phyloP scores from a whole-genome alignment of 2,113 vertebrate genomes.

The Ahaetulla prasina region DNA sequence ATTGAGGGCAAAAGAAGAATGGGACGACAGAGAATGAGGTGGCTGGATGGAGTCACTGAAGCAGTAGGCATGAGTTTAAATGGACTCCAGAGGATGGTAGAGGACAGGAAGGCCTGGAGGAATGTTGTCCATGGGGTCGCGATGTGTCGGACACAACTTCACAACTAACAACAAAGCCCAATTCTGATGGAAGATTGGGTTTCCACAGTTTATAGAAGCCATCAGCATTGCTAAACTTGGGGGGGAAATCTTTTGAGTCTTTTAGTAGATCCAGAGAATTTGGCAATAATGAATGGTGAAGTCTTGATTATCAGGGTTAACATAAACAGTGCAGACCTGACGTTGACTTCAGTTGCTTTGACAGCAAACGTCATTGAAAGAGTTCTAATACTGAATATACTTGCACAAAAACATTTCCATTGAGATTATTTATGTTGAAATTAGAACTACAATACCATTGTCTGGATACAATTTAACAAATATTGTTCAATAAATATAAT shows the following conservation, averaged over 20 bases:
- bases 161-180: too few relatives aligned
- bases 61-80: too few relatives aligned
- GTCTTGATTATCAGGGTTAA: neutral
- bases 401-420: neutral
- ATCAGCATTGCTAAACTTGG: neutral
- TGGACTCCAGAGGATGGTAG: too few relatives aligned
- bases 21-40: too few relatives aligned
- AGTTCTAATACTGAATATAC: neutral
- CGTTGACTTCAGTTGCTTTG: neutral
- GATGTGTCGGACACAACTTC: too few relatives aligned
- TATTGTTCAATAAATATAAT: neutral
- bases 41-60: too few relatives aligned
- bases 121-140: too few relatives aligned
- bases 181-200: neutral
- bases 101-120: too few relatives aligned
- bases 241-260: neutral
- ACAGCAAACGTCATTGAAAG: neutral
- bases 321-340: neutral
- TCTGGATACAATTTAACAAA: neutral
- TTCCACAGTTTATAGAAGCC: neutral
- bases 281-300: neutral
- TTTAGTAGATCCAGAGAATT: neutral
- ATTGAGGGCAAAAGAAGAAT: too few relatives aligned
- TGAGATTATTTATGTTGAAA: neutral
- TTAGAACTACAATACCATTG: neutral